Percentiles rank a stretch among this genome's conserved stretches.
Evolutionary conservation across 2,888 invertebrate genomes (phyloP).

Genomic region (Uloborus plumipes): DNA sequence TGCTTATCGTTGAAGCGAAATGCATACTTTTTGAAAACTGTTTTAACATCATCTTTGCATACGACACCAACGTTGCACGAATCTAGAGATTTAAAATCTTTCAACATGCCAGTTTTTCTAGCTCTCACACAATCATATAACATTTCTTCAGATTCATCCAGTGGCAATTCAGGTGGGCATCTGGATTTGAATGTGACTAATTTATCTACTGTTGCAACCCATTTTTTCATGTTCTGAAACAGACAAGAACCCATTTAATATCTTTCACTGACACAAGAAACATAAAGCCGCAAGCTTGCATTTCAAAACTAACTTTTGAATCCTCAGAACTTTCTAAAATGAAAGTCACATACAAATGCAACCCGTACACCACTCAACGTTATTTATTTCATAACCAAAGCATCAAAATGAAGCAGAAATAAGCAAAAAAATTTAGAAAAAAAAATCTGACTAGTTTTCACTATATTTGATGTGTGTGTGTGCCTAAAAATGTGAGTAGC

Average conservation of each 20-base stretch:
- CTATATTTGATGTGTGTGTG: no score
- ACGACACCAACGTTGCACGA: constrained; percentile 48
- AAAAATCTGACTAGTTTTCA: no score
- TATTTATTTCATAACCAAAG: no score
- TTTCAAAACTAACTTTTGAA: no score
- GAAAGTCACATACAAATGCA: no score
- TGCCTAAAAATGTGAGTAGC: no score
- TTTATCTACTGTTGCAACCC: constrained; percentile 38
- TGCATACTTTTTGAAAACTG: constrained; percentile 38
- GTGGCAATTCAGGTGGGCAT: constrained; percentile 36
- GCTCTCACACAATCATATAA: constrained; percentile 31
- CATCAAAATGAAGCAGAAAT: no score
- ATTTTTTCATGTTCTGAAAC: constrained; percentile 41
- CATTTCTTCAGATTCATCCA: constrained; percentile 40
- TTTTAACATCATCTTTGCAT: constrained; percentile 40
- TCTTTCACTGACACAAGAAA: no score
- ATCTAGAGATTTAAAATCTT: constrained; percentile 51
- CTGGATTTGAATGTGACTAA: constrained; percentile 37
- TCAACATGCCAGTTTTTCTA: constrained; percentile 39
- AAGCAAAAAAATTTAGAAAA: no score
- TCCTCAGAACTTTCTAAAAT: no score
- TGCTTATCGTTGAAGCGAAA: constrained; percentile 51
- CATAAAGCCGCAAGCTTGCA: no score
- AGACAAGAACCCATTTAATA: neutral
- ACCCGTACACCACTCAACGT: no score